Evolutionary conservation across 2,888 invertebrate species (phyloP).

Genomic region (Cabera pusaria): DNA sequence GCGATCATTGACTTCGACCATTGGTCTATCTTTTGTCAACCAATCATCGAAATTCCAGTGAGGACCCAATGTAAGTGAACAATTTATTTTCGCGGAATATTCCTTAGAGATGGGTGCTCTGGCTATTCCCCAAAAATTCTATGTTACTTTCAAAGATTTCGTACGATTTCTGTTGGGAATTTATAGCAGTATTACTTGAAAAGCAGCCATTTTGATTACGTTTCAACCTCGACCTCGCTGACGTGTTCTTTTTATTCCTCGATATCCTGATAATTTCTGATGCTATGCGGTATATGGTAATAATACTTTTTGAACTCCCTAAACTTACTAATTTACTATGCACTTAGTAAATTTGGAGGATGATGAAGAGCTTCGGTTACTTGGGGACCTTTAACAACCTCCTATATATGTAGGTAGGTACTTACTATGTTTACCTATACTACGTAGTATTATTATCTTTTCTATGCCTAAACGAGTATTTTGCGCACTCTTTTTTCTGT

Average conservation of each 20-base stretch:
- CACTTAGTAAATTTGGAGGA: too few species aligned
- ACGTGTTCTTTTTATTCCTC: slow-evolving; percentile 58
- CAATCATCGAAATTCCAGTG: slow-evolving; percentile 94
- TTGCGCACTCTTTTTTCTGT: too few species aligned
- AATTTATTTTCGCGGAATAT: slow-evolving; percentile 67
- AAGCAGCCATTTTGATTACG: slow-evolving; percentile 80
- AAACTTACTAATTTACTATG: too few species aligned
- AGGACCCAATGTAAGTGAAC: slow-evolving; percentile 80
- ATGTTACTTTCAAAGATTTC: slow-evolving; percentile 33
- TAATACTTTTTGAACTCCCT: too few species aligned
- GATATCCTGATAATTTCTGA: slow-evolving; percentile 3
- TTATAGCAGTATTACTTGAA: slow-evolving; percentile 57
- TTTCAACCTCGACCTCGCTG: slow-evolving; percentile 62
- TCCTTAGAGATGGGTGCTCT: slow-evolving; percentile 50
- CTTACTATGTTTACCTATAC: too few species aligned
- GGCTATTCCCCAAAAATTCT: slow-evolving; percentile 26
- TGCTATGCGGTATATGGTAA: too few species aligned
- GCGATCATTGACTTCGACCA: slow-evolving; percentile 90
- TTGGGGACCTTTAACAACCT: too few species aligned
- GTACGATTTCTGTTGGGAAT: slow-evolving; percentile 40
- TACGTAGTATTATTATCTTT: too few species aligned
- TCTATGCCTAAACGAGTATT: too few species aligned
- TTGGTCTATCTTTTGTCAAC: slow-evolving; percentile 93
- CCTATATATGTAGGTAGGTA: too few species aligned
- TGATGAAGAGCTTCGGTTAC: too few species aligned